Base-by-base conservation (phyloP, 2,888 invertebrate genomes). In the Cactoblastis cactorum region DNA sequence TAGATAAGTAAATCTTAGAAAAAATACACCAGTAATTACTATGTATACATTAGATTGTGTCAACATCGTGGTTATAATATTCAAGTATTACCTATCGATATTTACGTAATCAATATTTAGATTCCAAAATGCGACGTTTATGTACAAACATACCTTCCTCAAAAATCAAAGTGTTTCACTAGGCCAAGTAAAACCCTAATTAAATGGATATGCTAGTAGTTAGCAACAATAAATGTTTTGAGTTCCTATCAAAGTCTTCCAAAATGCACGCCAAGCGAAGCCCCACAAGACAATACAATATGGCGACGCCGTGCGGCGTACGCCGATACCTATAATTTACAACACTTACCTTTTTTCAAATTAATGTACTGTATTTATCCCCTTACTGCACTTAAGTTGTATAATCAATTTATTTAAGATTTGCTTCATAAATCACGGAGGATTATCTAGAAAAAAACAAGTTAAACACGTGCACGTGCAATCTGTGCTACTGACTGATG, bases 291-390 rank as follows among this genome's bases (percentile, higher is more conserved):
- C 52, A 52, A 52, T 45, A 49, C 52, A 52, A 52, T 45, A 52
- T 52, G 51, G 51, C 51, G 51, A 48, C 49, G 49, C 48, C 51
- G 28, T 6, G 51, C 49, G 51, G 51, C 51, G 45, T 41, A 22
- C n/a, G 28, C 34, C 43, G 14, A 32, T 11, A 37, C 4, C 5
- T 28, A 12, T 14, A 24, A 15, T 41, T 19, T 3, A 32, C 28
- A 24, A 32, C 41, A 43, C 43, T 43, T 28, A 43, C 43, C 43
- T 28, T 43, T 11, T 22, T 19, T 43, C 11, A 6, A 9, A 43
- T 11, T 0, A 15, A 28, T 43, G 0, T 43, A 0, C 4, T 43
- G 0, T 28, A 28, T 15, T 15, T 17, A 32, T 28, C 2, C 1
- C 14, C 9, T n/a, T 43, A 43, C 11, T 28, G 9, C 43, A 32